Evolutionary conservation across 2,113 vertebrate species (phyloP), one percentile per base, ranked within the genome.

Genomic region (Rattus norvegicus): DNA sequence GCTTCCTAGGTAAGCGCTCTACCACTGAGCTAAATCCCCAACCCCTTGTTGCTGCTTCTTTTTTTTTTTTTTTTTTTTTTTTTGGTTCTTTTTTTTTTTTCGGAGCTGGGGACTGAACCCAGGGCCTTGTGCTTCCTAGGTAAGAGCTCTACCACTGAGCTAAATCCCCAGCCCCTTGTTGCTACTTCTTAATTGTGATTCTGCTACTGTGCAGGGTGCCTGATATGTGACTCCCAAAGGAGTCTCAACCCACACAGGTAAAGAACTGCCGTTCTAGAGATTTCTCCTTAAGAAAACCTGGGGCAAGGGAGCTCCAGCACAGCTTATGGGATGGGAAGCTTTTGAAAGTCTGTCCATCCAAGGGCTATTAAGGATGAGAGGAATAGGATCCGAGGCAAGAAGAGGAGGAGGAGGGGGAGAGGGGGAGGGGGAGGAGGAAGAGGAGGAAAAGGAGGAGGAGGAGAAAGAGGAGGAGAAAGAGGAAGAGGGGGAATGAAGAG

Each of bases 401-500:
- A 70, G 72, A 76, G 16, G 39, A 2, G 39, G 7, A 30, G 7
- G 13, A 16, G 5, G 67, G 33, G 30, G 43, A 43, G 43, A 43
- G 43, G 43, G 43, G 43, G 43, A 43, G 43, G 43, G 43, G 43
- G 43, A 43, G 43, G 43, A 43, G 43, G 43, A 43, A 43, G 43
- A 43, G 43, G 43, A 43, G 43, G 43, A 43, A 3, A 43, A 43
- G 43, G 43, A 43, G 43, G 43, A 43, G 43, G 3, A 59, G 4
- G 16, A 19, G 17, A 4, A 5, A 5, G 4, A 59, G 56, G 1
- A 19, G 17, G 16, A 59, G 17, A 4, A 5, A 4, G 16, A 5
- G 56, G 1, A 19, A 16, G 5, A 19, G 14, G 2, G 13, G 14
- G 13, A 16, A 0, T 16, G 4, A 14, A 56, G 14, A 2, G 13